Conservation (phyloP, 2,888 invertebrate genomes). For the Drosophila subquinaria region DNA sequence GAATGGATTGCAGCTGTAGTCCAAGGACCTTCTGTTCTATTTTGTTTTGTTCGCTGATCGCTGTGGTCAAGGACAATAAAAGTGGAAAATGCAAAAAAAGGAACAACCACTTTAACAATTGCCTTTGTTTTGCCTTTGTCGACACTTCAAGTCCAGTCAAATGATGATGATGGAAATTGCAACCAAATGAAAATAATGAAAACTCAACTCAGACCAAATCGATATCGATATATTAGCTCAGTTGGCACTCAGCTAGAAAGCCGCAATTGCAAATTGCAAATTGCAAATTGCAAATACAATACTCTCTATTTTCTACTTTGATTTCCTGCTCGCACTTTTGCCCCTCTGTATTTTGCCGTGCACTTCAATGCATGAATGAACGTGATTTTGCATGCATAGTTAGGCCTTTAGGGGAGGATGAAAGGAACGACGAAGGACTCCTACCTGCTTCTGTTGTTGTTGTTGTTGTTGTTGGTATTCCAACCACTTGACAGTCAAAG, state of each 20-base stretch:
- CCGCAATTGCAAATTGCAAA: slow-evolving; percentile 28
- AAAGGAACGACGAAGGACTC: no score
- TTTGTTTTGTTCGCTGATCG: not conserved
- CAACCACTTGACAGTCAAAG: slow-evolving; percentile 74
- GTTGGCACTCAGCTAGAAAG: slow-evolving; percentile 36
- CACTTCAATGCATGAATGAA: slow-evolving; percentile 10
- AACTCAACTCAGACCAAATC: slow-evolving; percentile 10
- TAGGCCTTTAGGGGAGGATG: not conserved
- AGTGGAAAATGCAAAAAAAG: not conserved
- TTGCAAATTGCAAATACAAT: slow-evolving; percentile 10
- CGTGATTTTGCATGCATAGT: slow-evolving; percentile 16
- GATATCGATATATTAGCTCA: slow-evolving; percentile 11
- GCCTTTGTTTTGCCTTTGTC: slow-evolving; percentile 42
- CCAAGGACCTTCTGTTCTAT: not conserved
- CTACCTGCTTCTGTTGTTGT: slow-evolving; percentile 28
- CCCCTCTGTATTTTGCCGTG: not conserved
- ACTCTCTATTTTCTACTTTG: not conserved
- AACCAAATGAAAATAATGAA: slow-evolving; percentile 4
- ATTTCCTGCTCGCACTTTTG: not conserved
- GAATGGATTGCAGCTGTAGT: not conserved
- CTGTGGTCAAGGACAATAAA: slow-evolving; percentile 53
- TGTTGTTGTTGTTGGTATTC: slow-evolving; percentile 34
- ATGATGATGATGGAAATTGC: not conserved
- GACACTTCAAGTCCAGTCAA: slow-evolving; percentile 27
- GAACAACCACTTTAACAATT: slow-evolving; percentile 36